These are phyloP conservation scores for Erpobdella octoculata DNA, from an alignment of 2,888 invertebrate species.

Conservation along the genomic window DNA sequence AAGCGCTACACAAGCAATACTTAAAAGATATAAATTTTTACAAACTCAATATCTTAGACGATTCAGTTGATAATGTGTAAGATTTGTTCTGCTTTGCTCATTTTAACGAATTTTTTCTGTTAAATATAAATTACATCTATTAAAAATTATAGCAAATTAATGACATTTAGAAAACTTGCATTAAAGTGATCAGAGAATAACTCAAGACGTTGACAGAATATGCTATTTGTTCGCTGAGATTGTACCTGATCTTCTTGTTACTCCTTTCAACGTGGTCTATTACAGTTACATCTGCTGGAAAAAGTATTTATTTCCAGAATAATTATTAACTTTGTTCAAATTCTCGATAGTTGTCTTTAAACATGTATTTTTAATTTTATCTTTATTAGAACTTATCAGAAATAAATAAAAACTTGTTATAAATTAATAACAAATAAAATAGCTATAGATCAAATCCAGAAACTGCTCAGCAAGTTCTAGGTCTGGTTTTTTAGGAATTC, in stretches of 20 bases:
- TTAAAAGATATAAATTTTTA: constrained; percentile 56
- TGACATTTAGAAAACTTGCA: no score
- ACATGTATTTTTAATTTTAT: no score
- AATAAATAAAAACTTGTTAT: no score
- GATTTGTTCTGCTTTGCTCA: constrained; percentile 37
- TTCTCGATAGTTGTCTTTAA: no score
- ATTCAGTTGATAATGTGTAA: constrained; percentile 56
- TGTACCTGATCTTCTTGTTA: constrained; percentile 51
- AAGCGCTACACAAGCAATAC: constrained; percentile 54
- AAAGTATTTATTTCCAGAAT: no score
- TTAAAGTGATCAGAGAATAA: constrained; percentile 57
- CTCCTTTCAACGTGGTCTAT: constrained; percentile 57
- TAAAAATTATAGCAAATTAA: no score
- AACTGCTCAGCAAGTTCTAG: no score
- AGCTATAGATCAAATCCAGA: no score
- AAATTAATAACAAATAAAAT: no score
- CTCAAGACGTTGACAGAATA: constrained; percentile 56
- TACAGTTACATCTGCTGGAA: constrained; percentile 56
- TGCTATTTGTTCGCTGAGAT: constrained; percentile 53
- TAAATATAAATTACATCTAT: neutral
- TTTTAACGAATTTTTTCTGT: neutral
- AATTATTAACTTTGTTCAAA: no score
- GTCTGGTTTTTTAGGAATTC: no score
- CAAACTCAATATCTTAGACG: constrained; percentile 52
- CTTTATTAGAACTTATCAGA: no score